Evolutionary conservation across 2,888 invertebrate species (phyloP), one percentile per base, ranked within the genome.

Genomic region (Andrena minutula): DNA sequence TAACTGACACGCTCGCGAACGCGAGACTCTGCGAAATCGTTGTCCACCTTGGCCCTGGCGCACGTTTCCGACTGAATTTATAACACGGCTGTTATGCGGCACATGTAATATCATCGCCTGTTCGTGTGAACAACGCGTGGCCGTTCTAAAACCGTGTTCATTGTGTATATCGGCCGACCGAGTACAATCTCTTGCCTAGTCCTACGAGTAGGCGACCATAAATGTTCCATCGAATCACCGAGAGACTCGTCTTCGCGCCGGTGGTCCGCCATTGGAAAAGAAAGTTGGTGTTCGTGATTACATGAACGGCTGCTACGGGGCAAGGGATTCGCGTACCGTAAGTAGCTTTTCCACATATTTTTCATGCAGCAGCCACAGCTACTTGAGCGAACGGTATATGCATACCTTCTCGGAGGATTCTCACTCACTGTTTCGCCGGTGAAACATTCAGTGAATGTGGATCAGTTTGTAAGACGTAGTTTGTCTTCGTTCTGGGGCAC

Each of bases 261-360:
- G 90, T 90, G 88, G 87, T 89, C 81, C 90, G 90, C 85, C 89
- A 90, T 90, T 93, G 93, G 92, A 93, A 92, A 92, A 92, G 93
- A 93, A 93, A 93, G 93, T 91, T 93, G 87, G 89, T 93, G 83
- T 92, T 93, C 87, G 91, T 92, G 87, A 93, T 93, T 89, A 93
- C 92, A 93, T 93, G 93, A 93, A 76, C 80, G 71, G 26, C 49
- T 61, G 64, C 64, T 49, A 35, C 56, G 71, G 28, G 75, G 66
- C 84, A 75, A 81, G 83, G 90, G 83, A 86, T 70, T 84, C 87
- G 85, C 87, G 87, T 84, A 85, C 70, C 69, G 89, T 88, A 82
- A 89, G 89, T 87, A 56, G 26, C n/a, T 63, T 26, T 47, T 82
- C 71, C 72, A 81, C 49, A 68, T 53, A 69, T 64, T n/a, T 30